phyloP scores from a whole-genome alignment of 2,797 vertebrate species.

The Silurus aristotelis region DNA sequence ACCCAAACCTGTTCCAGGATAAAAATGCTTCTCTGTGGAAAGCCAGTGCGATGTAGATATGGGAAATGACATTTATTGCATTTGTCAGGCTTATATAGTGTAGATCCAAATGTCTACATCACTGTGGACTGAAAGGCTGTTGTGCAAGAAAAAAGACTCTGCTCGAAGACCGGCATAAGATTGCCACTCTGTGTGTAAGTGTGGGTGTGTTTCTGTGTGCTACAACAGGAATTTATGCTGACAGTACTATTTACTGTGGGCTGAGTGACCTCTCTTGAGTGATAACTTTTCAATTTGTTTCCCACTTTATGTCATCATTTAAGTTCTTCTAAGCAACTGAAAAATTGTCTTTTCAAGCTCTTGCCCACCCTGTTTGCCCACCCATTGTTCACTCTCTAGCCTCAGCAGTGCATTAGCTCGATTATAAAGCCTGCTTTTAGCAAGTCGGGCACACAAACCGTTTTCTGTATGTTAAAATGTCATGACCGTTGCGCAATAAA shows the following conservation, averaged over 20 bases:
- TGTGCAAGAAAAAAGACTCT: not conserved
- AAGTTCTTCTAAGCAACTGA: not conserved
- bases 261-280: not conserved
- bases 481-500: too few relatives aligned
- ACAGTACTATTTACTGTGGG: not conserved
- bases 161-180: not conserved
- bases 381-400: not conserved
- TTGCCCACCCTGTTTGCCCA: not conserved
- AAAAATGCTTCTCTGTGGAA: too few relatives aligned
- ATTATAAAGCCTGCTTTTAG: not conserved
- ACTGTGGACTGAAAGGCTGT: not conserved
- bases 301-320: not conserved
- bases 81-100: too few relatives aligned
- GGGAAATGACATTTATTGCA: too few relatives aligned
- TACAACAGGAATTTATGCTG: not conserved
- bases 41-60: too few relatives aligned
- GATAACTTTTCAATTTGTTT: not conserved
- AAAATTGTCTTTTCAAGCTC: not conserved
- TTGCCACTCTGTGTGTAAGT: not conserved
- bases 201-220: not conserved
- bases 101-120: too few relatives aligned
- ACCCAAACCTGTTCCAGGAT: too few relatives aligned
- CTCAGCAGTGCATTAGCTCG: not conserved
- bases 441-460: not conserved
- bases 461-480: not conserved